Evolutionary conservation across 2,888 invertebrate genomes (phyloP).

Genomic region (Ctena decussata): DNA sequence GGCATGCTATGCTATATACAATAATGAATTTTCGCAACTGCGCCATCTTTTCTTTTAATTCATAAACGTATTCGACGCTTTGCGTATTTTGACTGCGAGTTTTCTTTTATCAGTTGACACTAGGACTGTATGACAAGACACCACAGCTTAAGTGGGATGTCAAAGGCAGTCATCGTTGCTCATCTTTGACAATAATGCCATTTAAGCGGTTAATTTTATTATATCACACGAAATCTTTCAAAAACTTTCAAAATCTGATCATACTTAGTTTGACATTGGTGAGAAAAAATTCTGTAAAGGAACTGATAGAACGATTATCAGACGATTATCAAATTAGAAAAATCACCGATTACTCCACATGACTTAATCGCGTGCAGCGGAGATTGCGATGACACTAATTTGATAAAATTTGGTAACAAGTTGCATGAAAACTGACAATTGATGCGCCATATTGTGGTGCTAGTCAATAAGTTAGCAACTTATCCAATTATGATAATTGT

Average conservation of each 20-base stretch:
- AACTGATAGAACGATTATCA: not conserved
- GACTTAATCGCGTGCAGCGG: not conserved
- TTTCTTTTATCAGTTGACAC: too few relatives aligned
- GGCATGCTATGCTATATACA: too few relatives aligned
- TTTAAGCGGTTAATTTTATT: too few relatives aligned
- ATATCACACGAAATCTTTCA: not conserved
- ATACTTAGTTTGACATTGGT: not conserved
- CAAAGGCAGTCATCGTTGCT: too few relatives aligned
- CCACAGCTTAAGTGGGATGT: too few relatives aligned
- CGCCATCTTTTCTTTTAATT: too few relatives aligned
- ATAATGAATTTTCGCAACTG: too few relatives aligned
- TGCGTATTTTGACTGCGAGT: too few relatives aligned
- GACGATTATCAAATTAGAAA: slow-evolving; percentile 7
- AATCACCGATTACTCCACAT: not conserved
- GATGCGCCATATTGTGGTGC: not conserved
- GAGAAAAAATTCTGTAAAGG: not conserved
- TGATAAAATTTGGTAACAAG: not conserved
- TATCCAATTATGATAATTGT: not conserved
- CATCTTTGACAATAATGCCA: too few relatives aligned
- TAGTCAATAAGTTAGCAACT: not conserved
- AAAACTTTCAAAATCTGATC: not conserved
- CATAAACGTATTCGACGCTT: too few relatives aligned
- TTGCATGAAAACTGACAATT: not conserved
- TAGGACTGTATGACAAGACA: too few relatives aligned
- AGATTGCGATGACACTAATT: slow-evolving; percentile 8